These are phyloP conservation scores for Lucinisca nassula DNA, from an alignment of 2,888 invertebrate species.

Conservation along the genomic window DNA sequence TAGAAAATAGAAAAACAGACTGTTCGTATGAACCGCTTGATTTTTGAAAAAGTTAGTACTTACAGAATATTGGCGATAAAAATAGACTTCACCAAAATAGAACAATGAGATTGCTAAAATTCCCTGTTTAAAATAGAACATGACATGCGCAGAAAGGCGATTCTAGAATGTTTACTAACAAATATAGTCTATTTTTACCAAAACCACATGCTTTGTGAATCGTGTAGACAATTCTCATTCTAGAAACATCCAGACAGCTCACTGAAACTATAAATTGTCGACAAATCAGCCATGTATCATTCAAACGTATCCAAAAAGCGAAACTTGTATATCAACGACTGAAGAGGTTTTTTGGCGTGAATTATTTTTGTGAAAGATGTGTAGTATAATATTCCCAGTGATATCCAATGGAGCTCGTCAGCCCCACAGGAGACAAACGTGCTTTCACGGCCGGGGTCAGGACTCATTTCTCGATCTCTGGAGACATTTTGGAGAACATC, in stretches of 20 bases:
- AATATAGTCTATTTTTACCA: not conserved
- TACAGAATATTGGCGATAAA: too few relatives aligned
- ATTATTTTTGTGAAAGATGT: too few relatives aligned
- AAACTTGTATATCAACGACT: too few relatives aligned
- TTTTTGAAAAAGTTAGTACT: too few relatives aligned
- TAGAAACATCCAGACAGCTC: not conserved
- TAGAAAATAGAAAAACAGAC: too few relatives aligned
- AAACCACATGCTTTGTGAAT: not conserved
- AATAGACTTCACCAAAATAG: too few relatives aligned
- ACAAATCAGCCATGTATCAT: too few relatives aligned
- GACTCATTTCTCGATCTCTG: not conserved
- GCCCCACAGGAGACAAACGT: not conserved
- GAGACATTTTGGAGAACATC: not conserved
- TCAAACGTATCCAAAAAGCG: too few relatives aligned
- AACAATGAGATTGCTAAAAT: not conserved
- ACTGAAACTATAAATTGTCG: not conserved
- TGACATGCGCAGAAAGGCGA: conserved; percentile 10
- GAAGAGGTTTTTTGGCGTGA: too few relatives aligned
- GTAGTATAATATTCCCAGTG: not conserved
- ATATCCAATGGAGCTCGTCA: not conserved
- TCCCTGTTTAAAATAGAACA: not conserved
- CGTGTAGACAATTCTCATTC: not conserved
- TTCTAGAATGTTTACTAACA: not conserved
- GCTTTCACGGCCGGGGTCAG: not conserved
- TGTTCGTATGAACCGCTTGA: too few relatives aligned